phyloP scores from a whole-genome alignment of 2,113 vertebrate species.

The Vanacampus margaritifer region DNA sequence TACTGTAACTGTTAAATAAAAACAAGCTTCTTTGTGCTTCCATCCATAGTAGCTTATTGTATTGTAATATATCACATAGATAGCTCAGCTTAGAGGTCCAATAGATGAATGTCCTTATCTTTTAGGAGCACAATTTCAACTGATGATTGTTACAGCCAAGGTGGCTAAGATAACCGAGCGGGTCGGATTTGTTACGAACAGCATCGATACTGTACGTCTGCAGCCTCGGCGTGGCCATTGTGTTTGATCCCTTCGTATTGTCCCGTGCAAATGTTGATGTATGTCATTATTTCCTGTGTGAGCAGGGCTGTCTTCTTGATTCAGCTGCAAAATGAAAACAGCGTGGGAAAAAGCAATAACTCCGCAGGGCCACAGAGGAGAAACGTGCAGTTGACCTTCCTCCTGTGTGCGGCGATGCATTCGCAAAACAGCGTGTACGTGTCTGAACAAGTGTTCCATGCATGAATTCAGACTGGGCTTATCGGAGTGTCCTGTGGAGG shows the following conservation, averaged over 20 bases:
- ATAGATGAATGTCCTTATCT: background rate
- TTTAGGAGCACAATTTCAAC: background rate
- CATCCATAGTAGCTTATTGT: background rate
- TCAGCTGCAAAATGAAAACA: constrained; percentile 50
- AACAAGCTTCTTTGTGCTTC: background rate
- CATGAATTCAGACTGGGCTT: constrained; percentile 9
- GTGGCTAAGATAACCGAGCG: background rate
- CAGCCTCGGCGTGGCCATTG: background rate
- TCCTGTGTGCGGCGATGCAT: constrained; percentile 26
- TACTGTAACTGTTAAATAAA: background rate
- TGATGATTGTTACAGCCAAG: background rate
- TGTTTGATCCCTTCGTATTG: constrained; percentile 10
- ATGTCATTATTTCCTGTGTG: constrained; percentile 35
- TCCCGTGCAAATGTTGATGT: constrained; percentile 52
- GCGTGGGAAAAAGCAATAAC: background rate
- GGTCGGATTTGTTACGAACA: background rate
- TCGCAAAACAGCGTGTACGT: constrained; percentile 14
- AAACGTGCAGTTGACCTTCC: constrained; percentile 31
- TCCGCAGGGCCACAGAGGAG: constrained; percentile 1
- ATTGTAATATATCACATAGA: background rate
- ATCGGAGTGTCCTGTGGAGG: background rate
- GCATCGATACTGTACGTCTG: background rate
- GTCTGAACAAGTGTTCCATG: constrained; percentile 18
- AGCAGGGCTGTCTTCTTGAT: constrained; percentile 39
- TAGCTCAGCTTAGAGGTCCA: background rate